Base-by-base conservation (phyloP, 92 coral and sea anemone species). In the Heliopora coerulea region DNA sequence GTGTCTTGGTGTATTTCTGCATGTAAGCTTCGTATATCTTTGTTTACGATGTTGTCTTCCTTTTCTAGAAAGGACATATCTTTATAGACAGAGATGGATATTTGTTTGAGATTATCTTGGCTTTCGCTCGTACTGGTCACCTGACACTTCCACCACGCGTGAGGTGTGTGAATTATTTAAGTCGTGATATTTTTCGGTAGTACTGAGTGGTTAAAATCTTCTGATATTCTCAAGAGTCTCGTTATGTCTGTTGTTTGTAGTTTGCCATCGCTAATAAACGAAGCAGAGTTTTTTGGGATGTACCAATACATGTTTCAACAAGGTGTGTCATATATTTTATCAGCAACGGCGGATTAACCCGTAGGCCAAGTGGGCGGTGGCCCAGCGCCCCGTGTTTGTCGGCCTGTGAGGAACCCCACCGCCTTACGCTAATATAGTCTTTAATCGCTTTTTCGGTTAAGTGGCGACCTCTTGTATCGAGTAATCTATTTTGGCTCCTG, bases 201-300 rank as follows among this genome's bases (percentile, higher is more conserved):
- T n/a, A n/a, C n/a, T n/a, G n/a, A n/a, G n/a, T n/a, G n/a, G n/a
- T n/a, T n/a, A n/a, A n/a, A n/a, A n/a, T n/a, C n/a, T n/a, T n/a
- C n/a, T n/a, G n/a, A n/a, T n/a, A n/a, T n/a, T n/a, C n/a, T n/a
- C n/a, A n/a, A n/a, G n/a, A n/a, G n/a, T n/a, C n/a, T n/a, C n/a
- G n/a, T n/a, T 21, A 56, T 18, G 2, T 59, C 39, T 25, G 35
- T 28, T 34, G 31, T 25, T 59, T 26, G 27, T 54, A 69, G 76
- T 39, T 69, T 69, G 57, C 14, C 61, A 5, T 20, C 62, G 6
- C 62, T 69, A 0, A 50, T 49, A 31, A 69, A 54, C 33, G 76
- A 69, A 49, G 76, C 76, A 19, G 50, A 69, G 44, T 69, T 69
- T 37, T 69, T 69, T 18, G 76, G 76, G 30, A 69, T 69, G 76